phyloP scores from a whole-genome alignment of 2,888 invertebrate species.

The Sinhomidia bicolor region DNA sequence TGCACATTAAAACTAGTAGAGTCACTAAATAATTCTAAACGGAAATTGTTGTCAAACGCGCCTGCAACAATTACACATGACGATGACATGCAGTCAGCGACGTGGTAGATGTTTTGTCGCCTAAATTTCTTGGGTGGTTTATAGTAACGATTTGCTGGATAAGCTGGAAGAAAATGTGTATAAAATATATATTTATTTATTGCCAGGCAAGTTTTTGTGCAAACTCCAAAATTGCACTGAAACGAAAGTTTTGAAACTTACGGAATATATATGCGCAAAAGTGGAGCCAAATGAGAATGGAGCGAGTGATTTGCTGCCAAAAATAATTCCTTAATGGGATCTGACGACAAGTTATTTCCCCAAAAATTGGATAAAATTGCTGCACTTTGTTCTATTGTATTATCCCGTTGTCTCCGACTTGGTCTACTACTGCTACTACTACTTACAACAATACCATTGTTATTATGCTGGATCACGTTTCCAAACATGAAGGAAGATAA shows the following conservation, averaged over 20 bases:
- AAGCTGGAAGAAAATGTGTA: not conserved
- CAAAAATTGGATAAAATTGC: not conserved
- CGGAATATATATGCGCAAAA: not conserved
- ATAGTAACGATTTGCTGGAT: not conserved
- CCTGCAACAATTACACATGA: no score
- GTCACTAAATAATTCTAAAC: no score
- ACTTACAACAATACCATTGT: not conserved
- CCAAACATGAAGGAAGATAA: slow-evolving; percentile 24
- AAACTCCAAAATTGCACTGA: not conserved
- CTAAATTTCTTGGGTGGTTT: not conserved
- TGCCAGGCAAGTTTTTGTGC: not conserved
- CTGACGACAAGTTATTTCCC: not conserved
- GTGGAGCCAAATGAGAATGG: not conserved
- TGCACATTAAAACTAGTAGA: no score
- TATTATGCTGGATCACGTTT: slow-evolving; percentile 11
- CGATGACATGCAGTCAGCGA: no score
- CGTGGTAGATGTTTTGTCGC: not conserved
- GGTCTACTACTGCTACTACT: not conserved
- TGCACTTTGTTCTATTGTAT: not conserved
- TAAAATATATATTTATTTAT: not conserved
- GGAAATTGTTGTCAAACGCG: no score
- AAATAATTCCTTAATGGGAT: not conserved
- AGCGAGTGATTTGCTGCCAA: not conserved
- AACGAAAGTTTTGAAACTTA: not conserved
- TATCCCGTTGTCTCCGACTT: not conserved